Conservation (phyloP, 2,888 invertebrate genomes). For the Sphaerophoria rueppellii region DNA sequence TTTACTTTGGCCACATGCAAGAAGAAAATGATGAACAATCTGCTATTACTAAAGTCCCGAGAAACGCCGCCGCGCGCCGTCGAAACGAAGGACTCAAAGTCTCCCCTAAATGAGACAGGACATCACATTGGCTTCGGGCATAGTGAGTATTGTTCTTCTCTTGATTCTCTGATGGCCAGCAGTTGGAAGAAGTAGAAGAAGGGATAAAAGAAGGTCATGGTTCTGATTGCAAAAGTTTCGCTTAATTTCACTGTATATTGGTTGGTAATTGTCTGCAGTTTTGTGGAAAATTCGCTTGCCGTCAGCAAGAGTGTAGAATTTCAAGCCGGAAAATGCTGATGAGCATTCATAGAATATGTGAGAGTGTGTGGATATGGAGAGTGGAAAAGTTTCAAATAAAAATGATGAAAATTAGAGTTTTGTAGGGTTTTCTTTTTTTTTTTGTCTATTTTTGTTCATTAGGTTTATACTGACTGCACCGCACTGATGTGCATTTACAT, state of each 20-base stretch:
- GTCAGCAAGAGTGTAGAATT: constrained; percentile 1
- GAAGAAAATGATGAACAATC: constrained; percentile 32
- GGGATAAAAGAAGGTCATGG: constrained; percentile 63
- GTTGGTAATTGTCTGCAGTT: constrained; percentile 67
- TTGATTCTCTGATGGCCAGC: constrained; percentile 43
- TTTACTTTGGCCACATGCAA: constrained; percentile 5
- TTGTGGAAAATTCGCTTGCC: constrained; percentile 2
- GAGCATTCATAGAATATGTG: not conserved
- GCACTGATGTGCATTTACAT: not conserved
- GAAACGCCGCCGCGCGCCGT: no score
- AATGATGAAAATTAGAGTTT: constrained; percentile 60
- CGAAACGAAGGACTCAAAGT: not conserved
- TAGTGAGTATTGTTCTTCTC: constrained; percentile 46
- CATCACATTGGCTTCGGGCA: not conserved
- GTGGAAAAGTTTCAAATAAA: constrained; percentile 51
- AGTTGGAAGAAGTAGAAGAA: not conserved
- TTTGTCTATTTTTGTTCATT: not conserved
- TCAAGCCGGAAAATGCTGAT: constrained; percentile 34
- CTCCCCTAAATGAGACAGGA: not conserved
- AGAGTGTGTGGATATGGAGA: not conserved
- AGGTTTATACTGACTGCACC: not conserved
- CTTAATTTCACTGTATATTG: constrained; percentile 66
- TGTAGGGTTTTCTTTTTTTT: not conserved
- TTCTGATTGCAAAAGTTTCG: constrained; percentile 70
- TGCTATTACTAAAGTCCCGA: constrained; percentile 19